Conservation (phyloP, 1,140 invertebrate genomes). For the Adoxophyes honmai region DNA sequence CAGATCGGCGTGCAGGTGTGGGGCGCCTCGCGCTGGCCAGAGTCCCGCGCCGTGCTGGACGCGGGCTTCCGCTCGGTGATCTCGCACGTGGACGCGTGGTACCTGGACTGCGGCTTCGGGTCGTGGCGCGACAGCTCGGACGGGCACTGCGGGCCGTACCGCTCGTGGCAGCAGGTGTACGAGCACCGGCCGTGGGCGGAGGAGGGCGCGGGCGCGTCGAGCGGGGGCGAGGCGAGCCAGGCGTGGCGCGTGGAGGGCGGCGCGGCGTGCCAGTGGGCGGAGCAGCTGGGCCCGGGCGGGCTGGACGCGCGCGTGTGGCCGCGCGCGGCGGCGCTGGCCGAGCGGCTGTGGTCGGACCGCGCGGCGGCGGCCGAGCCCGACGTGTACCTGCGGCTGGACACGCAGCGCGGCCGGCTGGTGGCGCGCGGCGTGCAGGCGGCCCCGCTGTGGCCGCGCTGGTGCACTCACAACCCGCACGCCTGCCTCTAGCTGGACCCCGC, state of each 20-base stretch:
- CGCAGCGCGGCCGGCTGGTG: conserved; percentile 81
- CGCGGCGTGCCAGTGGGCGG: conserved; percentile 85
- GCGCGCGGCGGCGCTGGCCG: conserved; percentile 83
- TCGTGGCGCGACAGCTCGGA: conserved; percentile 83
- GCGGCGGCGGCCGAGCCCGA: conserved; percentile 60
- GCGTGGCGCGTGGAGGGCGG: conserved; percentile 86
- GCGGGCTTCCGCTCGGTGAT: conserved; percentile 87
- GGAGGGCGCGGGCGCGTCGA: conserved; percentile 69
- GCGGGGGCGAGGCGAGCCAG: conserved; percentile 82
- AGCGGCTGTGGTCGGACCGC: conserved; percentile 78
- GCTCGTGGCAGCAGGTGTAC: conserved; percentile 90
- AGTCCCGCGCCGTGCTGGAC: conserved; percentile 84
- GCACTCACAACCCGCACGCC: conserved; percentile 84
- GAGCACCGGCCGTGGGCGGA: conserved; percentile 86
- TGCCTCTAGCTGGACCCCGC: conserved; percentile 74
- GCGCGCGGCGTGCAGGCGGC: conserved; percentile 81
- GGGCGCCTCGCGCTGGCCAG: conserved; percentile 87
- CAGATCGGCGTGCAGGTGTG: conserved; percentile 83
- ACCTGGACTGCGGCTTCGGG: conserved; percentile 90
- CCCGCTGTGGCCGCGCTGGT: conserved; percentile 86
- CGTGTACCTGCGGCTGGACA: conserved; percentile 82
- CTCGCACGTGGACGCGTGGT: conserved; percentile 91
- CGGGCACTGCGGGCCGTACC: conserved; percentile 87
- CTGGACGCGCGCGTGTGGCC: conserved; percentile 85
- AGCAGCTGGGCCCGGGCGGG: conserved; percentile 80